Percentiles rank a stretch among this genome's conserved stretches.
Conservation (phyloP, 2,888 invertebrate species). For the Cryptocephalus primarius region DNA sequence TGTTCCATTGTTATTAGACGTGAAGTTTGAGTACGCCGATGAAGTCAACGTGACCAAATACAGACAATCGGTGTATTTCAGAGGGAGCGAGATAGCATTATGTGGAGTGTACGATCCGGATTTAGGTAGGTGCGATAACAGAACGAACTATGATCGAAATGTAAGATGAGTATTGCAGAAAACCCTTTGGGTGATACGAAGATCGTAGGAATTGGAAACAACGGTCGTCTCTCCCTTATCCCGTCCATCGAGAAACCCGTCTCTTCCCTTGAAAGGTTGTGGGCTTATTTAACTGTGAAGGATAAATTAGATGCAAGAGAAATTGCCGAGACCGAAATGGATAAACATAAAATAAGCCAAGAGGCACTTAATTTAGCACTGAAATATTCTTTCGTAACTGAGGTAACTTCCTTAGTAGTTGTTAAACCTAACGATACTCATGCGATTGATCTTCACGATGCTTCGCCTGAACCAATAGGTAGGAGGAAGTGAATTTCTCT, state of each 20-base stretch:
- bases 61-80: slow-evolving; percentile 42
- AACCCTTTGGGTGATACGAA: no score
- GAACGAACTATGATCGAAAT: no score
- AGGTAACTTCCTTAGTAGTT: slow-evolving; percentile 55
- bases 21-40: slow-evolving; percentile 50
- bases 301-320: slow-evolving; percentile 43
- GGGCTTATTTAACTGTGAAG: slow-evolving; percentile 54
- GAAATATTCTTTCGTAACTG: slow-evolving; percentile 49
- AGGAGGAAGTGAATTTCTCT: no score
- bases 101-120: slow-evolving; percentile 35
- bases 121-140: no score
- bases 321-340: slow-evolving; percentile 17
- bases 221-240: no score
- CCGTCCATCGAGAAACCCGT: slow-evolving; percentile 10
- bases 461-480: no score
- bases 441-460: no score
- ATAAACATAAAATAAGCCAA: slow-evolving; percentile 26
- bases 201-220: no score
- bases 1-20: slow-evolving; percentile 51
- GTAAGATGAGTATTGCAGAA: no score
- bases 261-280: slow-evolving; percentile 33
- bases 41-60: slow-evolving; percentile 44
- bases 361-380: slow-evolving; percentile 46
- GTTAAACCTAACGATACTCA: slow-evolving; percentile 44
- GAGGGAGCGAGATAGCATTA: slow-evolving; percentile 52